These are phyloP conservation scores for Plutomurus gul DNA, from an alignment of 1,140 invertebrate species.

Conservation along the genomic window DNA sequence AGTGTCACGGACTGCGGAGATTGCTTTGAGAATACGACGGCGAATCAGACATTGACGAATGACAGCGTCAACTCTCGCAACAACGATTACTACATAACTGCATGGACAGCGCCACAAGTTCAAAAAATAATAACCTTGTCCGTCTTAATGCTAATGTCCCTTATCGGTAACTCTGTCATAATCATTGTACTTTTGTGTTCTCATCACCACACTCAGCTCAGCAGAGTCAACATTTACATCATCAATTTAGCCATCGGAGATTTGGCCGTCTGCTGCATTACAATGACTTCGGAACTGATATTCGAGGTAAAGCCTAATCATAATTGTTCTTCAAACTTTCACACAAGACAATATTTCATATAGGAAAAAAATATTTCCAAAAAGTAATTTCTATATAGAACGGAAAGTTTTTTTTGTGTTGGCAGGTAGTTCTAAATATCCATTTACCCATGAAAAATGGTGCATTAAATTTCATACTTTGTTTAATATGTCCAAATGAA, in stretches of 20 bases:
- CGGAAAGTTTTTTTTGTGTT: no score
- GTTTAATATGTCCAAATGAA: no score
- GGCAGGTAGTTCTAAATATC: no score
- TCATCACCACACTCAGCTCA: slow-evolving; percentile 56
- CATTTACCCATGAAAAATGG: no score
- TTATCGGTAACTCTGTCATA: slow-evolving; percentile 60
- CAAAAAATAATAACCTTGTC: slow-evolving; percentile 59
- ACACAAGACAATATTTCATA: no score
- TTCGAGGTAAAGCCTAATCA: slow-evolving; percentile 57
- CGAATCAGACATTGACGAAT: not conserved
- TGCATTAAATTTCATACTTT: no score
- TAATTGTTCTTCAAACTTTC: not conserved
- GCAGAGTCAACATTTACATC: slow-evolving; percentile 61
- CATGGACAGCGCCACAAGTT: slow-evolving; percentile 59
- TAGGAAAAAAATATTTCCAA: no score
- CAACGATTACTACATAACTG: slow-evolving; percentile 24
- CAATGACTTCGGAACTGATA: slow-evolving; percentile 61
- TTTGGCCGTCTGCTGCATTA: slow-evolving; percentile 59
- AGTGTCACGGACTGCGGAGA: not conserved
- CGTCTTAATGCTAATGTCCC: slow-evolving; percentile 58
- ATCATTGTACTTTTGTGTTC: slow-evolving; percentile 59
- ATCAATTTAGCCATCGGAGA: slow-evolving; percentile 61
- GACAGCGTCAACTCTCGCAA: not conserved
- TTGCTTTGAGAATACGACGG: not conserved
- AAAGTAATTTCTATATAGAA: no score